phyloP scores from a whole-genome alignment of 2,888 invertebrate genomes.

The Sepioteuthis lessoniana region DNA sequence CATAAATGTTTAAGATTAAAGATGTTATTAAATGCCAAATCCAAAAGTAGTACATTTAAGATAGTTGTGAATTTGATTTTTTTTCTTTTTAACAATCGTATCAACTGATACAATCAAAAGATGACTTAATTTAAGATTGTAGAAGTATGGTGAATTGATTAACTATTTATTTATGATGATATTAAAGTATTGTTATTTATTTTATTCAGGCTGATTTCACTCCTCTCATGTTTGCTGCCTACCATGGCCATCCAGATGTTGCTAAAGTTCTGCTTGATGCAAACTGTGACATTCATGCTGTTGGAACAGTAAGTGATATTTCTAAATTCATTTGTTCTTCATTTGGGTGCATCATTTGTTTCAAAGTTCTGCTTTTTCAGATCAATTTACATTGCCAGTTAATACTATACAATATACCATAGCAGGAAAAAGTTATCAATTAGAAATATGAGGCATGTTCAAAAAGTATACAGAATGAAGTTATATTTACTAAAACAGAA shows the following conservation, averaged over 20 bases:
- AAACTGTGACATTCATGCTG: constrained; percentile 70
- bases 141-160: not conserved
- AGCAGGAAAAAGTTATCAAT: no score
- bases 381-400: no score
- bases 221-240: constrained; percentile 74
- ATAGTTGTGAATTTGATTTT: no score
- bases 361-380: not conserved
- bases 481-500: no score
- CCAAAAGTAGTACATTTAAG: no score
- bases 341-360: not conserved
- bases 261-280: constrained; percentile 69
- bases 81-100: not conserved
- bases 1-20: no score
- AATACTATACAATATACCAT: no score
- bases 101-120: no score
- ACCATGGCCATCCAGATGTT: constrained; percentile 73
- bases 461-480: no score
- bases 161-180: not conserved
- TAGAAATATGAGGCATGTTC: no score
- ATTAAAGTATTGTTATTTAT: not conserved
- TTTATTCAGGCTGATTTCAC: constrained; percentile 74
- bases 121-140: no score
- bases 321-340: not conserved
- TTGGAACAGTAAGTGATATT: constrained; percentile 69
- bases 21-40: no score